Evolutionary conservation across 2,113 vertebrate species (phyloP).

Genomic region (Melierax canorus): DNA sequence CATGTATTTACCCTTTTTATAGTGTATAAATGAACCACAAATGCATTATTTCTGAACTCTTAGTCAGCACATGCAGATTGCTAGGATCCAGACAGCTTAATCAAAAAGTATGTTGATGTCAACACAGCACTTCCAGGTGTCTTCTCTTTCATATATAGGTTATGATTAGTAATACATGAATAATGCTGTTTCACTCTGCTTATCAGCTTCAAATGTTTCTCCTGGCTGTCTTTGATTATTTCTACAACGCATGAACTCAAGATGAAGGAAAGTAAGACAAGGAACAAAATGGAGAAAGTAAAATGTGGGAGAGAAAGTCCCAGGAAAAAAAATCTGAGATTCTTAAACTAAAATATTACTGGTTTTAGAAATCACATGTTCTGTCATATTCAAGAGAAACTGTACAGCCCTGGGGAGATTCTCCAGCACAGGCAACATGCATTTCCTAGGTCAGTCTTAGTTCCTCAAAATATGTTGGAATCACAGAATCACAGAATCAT

Average conservation of each 20-base stretch:
- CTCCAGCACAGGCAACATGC: not conserved
- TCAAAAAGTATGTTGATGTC: conserved; percentile 48
- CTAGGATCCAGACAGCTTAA: conserved; percentile 34
- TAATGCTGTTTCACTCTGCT: conserved; percentile 42
- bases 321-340: not conserved
- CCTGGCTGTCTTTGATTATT: conserved; percentile 62
- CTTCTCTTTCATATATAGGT: conserved; percentile 6
- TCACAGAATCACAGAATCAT: not conserved
- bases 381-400: not conserved
- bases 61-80: conserved; percentile 19
- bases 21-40: conserved; percentile 9
- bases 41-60: conserved; percentile 21
- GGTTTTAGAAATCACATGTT: not conserved
- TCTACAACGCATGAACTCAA: conserved; percentile 19
- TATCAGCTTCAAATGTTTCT: conserved; percentile 34
- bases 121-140: not conserved
- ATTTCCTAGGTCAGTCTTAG: not conserved
- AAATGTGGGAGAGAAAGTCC: not conserved
- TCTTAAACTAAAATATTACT: not conserved
- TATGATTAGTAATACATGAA: conserved; percentile 51
- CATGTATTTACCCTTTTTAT: conserved; percentile 12
- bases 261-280: not conserved
- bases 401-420: not conserved
- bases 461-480: not conserved
- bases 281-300: not conserved